phyloP scores from a whole-genome alignment of 2,888 invertebrate genomes.

The Pseudolycoriella hygida region DNA sequence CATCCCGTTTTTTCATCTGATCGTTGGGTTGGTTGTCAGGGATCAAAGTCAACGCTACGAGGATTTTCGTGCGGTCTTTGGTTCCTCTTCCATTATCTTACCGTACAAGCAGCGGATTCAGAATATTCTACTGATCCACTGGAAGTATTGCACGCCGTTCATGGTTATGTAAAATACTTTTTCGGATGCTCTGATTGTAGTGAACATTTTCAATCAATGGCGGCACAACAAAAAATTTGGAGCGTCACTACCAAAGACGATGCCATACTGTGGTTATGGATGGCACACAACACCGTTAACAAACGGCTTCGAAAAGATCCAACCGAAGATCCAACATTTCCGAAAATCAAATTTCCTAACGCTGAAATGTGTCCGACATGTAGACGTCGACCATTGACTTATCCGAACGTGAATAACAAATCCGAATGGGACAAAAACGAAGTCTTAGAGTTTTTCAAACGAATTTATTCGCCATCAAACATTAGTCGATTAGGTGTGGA shows the following conservation, averaged over 20 bases:
- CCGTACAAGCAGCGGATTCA: constrained; percentile 49
- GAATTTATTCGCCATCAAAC: constrained; percentile 22
- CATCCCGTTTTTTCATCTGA: constrained; percentile 32
- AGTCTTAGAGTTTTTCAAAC: constrained; percentile 23
- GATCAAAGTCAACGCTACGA: constrained; percentile 33
- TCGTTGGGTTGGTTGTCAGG: constrained; percentile 60
- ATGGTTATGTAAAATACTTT: constrained; percentile 76
- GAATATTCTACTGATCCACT: constrained; percentile 36
- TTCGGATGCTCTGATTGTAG: constrained; percentile 89
- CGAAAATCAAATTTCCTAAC: constrained; percentile 80
- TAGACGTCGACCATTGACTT: constrained; percentile 17
- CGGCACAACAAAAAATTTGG: constrained; percentile 46
- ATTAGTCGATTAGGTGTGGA: constrained; percentile 22
- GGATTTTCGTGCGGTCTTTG: constrained; percentile 93
- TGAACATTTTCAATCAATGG: constrained; percentile 77
- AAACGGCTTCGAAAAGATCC: constrained; percentile 64
- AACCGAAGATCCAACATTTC: constrained; percentile 79
- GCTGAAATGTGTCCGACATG: constrained; percentile 48
- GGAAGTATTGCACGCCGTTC: constrained; percentile 63
- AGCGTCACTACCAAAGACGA: constrained; percentile 54
- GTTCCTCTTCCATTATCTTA: constrained; percentile 84
- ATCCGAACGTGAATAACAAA: constrained; percentile 3
- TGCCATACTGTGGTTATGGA: constrained; percentile 84
- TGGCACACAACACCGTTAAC: constrained; percentile 87
- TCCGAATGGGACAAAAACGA: constrained; percentile 22